These are phyloP conservation scores for Cydia strobilella DNA, from an alignment of 1,140 invertebrate genomes.

Conservation along the genomic window DNA sequence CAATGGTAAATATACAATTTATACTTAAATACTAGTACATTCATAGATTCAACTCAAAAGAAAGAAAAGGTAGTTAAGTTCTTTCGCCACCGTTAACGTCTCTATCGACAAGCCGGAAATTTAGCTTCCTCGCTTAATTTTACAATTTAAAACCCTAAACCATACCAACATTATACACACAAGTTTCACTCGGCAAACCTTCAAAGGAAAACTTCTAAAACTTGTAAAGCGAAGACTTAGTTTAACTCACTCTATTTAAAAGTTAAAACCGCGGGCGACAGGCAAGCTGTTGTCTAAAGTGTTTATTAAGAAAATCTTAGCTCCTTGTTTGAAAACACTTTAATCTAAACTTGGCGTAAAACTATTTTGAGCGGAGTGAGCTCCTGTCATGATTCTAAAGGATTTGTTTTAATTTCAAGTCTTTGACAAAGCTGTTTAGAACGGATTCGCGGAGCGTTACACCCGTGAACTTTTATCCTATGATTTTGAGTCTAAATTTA, in stretches of 20 bases:
- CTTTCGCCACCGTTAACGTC: no score
- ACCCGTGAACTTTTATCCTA: no score
- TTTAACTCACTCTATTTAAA: constrained; percentile 30
- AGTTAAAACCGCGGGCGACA: constrained; percentile 26
- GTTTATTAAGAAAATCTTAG: constrained; percentile 25
- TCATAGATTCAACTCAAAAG: no score
- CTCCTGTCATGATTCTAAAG: not conserved
- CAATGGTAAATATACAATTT: no score
- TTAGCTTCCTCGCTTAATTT: not conserved
- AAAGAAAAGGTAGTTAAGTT: no score
- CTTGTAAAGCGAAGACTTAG: constrained; percentile 11
- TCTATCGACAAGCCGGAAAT: no score
- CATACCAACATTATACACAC: not conserved
- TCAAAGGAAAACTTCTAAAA: constrained; percentile 12
- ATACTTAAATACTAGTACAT: no score
- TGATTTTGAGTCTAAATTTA: no score
- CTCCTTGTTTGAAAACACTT: not conserved
- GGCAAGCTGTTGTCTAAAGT: constrained; percentile 20
- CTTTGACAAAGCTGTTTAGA: no score
- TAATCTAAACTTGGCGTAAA: constrained; percentile 2
- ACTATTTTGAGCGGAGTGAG: not conserved
- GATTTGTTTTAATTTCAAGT: not conserved
- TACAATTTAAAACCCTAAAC: not conserved
- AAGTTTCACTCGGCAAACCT: constrained; percentile 1
- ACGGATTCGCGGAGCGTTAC: no score